Conservation (phyloP, 2,113 vertebrate genomes). For the Chelonoidis abingdonii region DNA sequence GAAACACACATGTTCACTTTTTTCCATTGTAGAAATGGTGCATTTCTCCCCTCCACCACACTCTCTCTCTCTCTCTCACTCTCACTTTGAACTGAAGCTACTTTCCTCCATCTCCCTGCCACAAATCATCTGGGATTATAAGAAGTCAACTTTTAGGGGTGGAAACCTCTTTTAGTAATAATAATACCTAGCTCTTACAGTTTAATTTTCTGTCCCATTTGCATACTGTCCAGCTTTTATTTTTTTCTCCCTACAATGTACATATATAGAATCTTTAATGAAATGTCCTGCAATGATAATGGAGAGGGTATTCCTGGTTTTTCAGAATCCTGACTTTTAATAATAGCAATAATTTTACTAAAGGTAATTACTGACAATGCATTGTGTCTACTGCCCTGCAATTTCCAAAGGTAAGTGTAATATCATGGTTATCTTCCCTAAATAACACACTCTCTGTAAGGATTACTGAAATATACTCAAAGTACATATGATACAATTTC, state of each 20-base stretch:
- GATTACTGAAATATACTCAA: constrained; percentile 55
- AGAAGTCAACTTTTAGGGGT: constrained; percentile 62
- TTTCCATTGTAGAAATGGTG: constrained; percentile 5
- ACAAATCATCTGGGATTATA: constrained; percentile 58
- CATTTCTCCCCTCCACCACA: constrained; percentile 15
- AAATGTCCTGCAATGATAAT: neutral
- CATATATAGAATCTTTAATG: neutral
- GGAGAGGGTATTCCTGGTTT: neutral
- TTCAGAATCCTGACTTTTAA: constrained; percentile 3
- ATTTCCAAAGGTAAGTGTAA: constrained; percentile 48
- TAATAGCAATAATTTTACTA: neutral
- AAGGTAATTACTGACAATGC: constrained; percentile 68
- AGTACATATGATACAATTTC: constrained; percentile 43
- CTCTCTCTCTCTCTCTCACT: neutral
- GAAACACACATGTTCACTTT: constrained; percentile 48
- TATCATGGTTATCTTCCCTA: constrained; percentile 51
- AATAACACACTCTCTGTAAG: constrained; percentile 50
- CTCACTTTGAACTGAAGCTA: neutral
- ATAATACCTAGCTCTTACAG: neutral
- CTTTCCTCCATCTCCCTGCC: constrained; percentile 31
- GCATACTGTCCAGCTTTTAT: neutral
- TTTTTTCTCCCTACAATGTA: constrained; percentile 15
- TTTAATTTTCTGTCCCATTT: constrained; percentile 68
- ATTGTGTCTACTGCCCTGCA: constrained; percentile 41
- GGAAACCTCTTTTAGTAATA: constrained; percentile 31